These are phyloP conservation scores for Hipparchia semele DNA, from an alignment of 2,888 invertebrate species.

Conservation along the genomic window DNA sequence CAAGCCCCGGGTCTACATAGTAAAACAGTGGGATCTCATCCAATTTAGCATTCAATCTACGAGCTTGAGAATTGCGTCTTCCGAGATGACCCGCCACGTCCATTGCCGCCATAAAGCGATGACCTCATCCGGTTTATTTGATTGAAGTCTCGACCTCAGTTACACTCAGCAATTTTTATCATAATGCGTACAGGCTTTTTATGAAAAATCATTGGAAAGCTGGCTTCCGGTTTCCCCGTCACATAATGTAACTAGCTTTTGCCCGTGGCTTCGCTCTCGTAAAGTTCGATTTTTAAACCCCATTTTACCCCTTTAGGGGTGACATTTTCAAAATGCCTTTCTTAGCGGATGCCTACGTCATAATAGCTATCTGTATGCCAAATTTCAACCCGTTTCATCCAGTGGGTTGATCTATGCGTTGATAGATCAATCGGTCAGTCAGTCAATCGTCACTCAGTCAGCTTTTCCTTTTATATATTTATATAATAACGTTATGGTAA, in stretches of 20 bases:
- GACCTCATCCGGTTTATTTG: conserved; percentile 82
- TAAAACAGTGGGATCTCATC: conserved; percentile 79
- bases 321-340: too few species aligned
- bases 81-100: conserved; percentile 80
- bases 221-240: background rate
- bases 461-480: too few species aligned
- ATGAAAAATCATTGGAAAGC: background rate
- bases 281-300: too few species aligned
- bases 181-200: conserved; percentile 24
- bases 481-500: too few species aligned
- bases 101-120: conserved; percentile 75
- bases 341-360: too few species aligned
- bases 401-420: too few species aligned
- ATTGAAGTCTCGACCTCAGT: conserved; percentile 75
- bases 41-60: conserved; percentile 83
- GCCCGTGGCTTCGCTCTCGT: too few species aligned
- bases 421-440: too few species aligned
- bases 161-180: conserved; percentile 66
- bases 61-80: conserved; percentile 79
- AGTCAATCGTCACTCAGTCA: too few species aligned
- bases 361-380: too few species aligned
- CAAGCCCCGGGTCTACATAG: conserved; percentile 71
- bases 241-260: background rate
- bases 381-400: too few species aligned
- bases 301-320: too few species aligned